Evolutionary conservation across 2,888 invertebrate species (phyloP), one percentile per base, ranked within the genome.

Genomic region (Dynastes grantii): DNA sequence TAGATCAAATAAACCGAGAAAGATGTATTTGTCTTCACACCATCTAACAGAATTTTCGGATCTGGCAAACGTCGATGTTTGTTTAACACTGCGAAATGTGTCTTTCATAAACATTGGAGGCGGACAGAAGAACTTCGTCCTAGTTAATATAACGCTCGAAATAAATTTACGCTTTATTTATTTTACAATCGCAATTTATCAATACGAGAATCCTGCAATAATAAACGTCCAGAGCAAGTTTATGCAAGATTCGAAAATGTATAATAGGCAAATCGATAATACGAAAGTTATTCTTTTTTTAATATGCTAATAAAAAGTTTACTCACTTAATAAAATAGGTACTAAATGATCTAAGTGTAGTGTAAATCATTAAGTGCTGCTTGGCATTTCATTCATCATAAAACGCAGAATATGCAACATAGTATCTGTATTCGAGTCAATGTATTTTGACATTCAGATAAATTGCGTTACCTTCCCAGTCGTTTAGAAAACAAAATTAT

Each of bases 321-420:
- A 73, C 73, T 73, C 73, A 58, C 73, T 58, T 58, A 73, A 73
- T 73, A 73, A 73, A 73, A 73, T 73, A 73, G 55, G 73, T 73
- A 73, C 73, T 73, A 73, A 73, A 73, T 73, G 73, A 73, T 73
- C 73, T 73, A 73, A 73, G 73, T 73, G 73, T 73, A 73, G 58
- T 58, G 73, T 73, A 73, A 73, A 73, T 73, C 58, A 73, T 61
- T 73, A 58, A 61, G 73, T 73, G 58, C 37, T 73, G 58, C 40
- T 73, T 73, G 73, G 73, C 37, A 29, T 73, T 73, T 73, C 73
- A 73, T 73, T 73, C 73, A 73, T 53, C 37, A 58, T 37, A 58
- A 73, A 73, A 58, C 16, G 40, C n/a, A 40, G 37, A 73, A 55
- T n/a, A 73, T 73, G 13, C 53, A 40, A 49, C 67, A 45, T 40